Conservation (phyloP, 1,140 invertebrate genomes). For the Drosophila ficusphila region DNA sequence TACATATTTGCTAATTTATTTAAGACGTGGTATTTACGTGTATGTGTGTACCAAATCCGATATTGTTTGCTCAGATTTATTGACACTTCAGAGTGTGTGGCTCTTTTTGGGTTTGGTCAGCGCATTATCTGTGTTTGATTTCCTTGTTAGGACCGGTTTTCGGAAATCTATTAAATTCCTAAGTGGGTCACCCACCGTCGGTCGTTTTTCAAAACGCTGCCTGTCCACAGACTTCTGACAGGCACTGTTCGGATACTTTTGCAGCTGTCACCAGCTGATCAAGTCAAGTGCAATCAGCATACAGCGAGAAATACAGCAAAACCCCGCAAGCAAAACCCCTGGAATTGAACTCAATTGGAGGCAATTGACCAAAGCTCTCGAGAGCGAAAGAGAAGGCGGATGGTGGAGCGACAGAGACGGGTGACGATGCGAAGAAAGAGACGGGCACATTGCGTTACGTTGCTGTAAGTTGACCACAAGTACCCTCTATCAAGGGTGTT, state of each 20-base stretch:
- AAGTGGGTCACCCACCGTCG: conserved; percentile 60
- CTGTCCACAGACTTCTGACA: conserved; percentile 5
- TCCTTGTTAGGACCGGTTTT: conserved; percentile 74
- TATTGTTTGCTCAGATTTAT: conserved; percentile 64
- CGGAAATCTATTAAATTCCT: conserved; percentile 35
- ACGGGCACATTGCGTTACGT: neutral
- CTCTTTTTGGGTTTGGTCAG: conserved; percentile 31
- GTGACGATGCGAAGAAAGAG: neutral
- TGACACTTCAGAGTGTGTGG: conserved; percentile 28
- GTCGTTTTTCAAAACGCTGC: conserved; percentile 22
- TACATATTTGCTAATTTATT: conserved; percentile 66
- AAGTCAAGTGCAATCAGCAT: conserved; percentile 55
- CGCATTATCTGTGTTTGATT: conserved; percentile 57
- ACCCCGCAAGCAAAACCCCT: conserved; percentile 39
- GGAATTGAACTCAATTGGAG: conserved; percentile 77
- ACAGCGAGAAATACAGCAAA: neutral
- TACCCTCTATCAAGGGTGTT: conserved; percentile 23
- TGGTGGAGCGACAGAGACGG: neutral
- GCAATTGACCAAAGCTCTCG: conserved; percentile 55
- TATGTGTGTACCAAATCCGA: conserved; percentile 47
- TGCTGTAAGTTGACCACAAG: conserved; percentile 5
- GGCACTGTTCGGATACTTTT: neutral
- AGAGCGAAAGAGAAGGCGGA: neutral
- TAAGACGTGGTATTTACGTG: conserved; percentile 40
- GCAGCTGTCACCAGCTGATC: conserved; percentile 58